These are phyloP conservation scores for Dysdera silvatica DNA, from an alignment of 1,140 invertebrate species.

Conservation along the genomic window DNA sequence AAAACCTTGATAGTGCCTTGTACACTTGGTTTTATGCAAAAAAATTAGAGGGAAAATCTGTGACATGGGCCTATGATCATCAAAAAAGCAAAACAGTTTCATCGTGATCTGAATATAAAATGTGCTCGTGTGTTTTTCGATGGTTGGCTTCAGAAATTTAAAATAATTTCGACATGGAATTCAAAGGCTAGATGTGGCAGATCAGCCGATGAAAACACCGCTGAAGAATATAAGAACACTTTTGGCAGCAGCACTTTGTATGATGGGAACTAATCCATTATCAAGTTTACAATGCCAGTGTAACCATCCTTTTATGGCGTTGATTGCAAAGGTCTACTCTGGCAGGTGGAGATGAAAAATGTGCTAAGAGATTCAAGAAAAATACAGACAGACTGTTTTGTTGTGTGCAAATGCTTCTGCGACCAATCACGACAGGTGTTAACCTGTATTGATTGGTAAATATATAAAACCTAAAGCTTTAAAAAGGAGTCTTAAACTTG, in stretches of 20 bases:
- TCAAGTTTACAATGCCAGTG: slow-evolving; percentile 2
- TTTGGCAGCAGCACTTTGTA: not conserved
- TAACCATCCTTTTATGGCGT: not conserved
- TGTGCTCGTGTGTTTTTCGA: not conserved
- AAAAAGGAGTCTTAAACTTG: not conserved
- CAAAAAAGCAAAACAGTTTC: not conserved
- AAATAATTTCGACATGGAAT: no score
- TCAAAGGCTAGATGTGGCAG: no score
- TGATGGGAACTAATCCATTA: not conserved
- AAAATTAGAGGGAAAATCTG: no score
- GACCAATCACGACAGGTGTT: not conserved
- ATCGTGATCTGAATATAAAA: not conserved
- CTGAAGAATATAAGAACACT: not conserved
- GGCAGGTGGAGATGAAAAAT: not conserved
- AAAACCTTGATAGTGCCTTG: no score
- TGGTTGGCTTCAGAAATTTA: not conserved
- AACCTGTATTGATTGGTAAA: not conserved
- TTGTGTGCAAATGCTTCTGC: slow-evolving; percentile 1
- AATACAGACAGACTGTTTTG: not conserved
- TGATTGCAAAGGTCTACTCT: not conserved
- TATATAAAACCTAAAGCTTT: not conserved
- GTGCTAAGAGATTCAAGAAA: not conserved
- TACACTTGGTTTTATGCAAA: no score
- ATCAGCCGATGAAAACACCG: no score
- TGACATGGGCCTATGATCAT: no score